A percentile compares a stretch with the other conserved stretches of the same genome.
Conservation (phyloP, 2,797 vertebrate genomes). For the Valencia hispanica region DNA sequence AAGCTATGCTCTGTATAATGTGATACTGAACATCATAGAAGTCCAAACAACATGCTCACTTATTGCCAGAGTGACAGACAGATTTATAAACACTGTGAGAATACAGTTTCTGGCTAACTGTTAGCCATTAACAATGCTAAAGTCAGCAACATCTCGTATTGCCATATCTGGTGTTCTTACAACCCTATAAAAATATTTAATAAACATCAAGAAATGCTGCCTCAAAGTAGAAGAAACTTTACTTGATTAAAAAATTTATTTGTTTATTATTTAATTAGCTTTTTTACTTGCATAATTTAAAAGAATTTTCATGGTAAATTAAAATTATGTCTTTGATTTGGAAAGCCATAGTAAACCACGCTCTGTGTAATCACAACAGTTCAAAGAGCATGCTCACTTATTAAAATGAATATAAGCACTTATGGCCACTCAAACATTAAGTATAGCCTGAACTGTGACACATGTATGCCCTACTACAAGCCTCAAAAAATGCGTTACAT, state of each 20-base stretch:
- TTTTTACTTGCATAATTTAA: neutral
- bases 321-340: neutral
- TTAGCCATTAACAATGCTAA: neutral
- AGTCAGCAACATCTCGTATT: neutral
- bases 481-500: constrained; percentile 46
- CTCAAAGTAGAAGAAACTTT: neutral
- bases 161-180: no score
- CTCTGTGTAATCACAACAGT: constrained; percentile 12
- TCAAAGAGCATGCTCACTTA: constrained; percentile 28
- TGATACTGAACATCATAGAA: neutral
- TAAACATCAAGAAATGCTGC: neutral
- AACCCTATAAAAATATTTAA: no score
- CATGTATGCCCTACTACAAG: constrained; percentile 56
- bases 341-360: neutral
- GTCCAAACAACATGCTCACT: neutral
- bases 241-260: neutral
- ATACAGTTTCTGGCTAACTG: no score
- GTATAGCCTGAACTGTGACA: constrained; percentile 52
- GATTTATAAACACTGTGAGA: neutral
- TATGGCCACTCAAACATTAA: constrained; percentile 37
- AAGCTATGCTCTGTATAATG: neutral
- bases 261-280: neutral
- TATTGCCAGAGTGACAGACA: neutral
- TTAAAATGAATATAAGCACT: constrained; percentile 48
- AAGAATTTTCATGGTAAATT: neutral